Evolutionary conservation across 2,888 invertebrate genomes (phyloP), one percentile per base, ranked within the genome.

Genomic region (Salpingus planirostris): DNA sequence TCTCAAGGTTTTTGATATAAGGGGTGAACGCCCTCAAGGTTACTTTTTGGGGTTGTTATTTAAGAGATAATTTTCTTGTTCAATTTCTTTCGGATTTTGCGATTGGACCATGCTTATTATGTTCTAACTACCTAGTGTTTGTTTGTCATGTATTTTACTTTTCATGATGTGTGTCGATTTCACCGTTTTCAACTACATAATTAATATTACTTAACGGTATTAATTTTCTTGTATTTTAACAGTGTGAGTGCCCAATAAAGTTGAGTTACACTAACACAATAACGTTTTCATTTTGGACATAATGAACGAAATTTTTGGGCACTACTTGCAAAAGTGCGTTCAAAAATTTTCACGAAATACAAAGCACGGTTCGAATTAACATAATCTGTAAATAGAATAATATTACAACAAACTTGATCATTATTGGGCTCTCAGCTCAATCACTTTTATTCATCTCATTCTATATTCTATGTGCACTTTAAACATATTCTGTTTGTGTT

Each of bases 371-470:
- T 67, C 67, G 62, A 38, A 24, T 29, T 15, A 6, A 11, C 18
- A 14, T 7, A 6, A 7, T 25, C 25, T 27, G 47, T 46, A 44
- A n/a, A n/a, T n/a, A n/a, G 47, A 47, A 54, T 49, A 49, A 41
- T 47, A 43, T 6, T 12, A 15, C 14, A 15, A 31, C n/a, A 14
- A 31, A 31, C n/a, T 13, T 11, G 24, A 40, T 18, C 44, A 52
- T 59, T 65, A 63, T 65, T 66, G 66, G 66, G 66, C 64, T 61
- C 62, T 62, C 62, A 50, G 57, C 59, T 61, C 59, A 57, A 56
- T 29, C 32, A 32, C 32, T 22, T 33, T 36, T 25, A 27, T 22
- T 27, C 38, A 42, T 34, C 29, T 44, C 47, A 50, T 47, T 49
- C 51, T 47, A 51, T 54, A 46, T 50, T 47, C 46, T 46, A 45